Percentiles rank a stretch among this genome's conserved stretches.
Evolutionary conservation across 2,888 invertebrate genomes (phyloP).

Genomic region (Sarcophaga rosellei): DNA sequence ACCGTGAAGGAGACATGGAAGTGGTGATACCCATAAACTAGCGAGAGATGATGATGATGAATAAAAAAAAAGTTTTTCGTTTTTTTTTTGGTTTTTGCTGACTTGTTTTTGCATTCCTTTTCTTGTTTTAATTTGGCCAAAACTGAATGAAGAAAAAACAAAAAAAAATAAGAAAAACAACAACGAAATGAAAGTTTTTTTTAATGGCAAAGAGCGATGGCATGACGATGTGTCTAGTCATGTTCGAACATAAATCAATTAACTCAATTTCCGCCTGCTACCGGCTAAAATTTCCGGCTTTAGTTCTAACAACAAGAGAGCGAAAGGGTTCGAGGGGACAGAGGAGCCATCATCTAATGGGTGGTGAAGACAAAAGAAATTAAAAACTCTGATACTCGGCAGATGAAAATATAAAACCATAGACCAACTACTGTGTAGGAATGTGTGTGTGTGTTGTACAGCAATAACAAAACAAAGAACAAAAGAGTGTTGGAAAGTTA

Average conservation of each 20-base stretch:
- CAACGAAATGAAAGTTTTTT: conserved; percentile 9
- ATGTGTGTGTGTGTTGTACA: not conserved
- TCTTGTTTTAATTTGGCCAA: conserved; percentile 38
- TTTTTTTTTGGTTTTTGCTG: not conserved
- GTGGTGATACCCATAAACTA: not conserved
- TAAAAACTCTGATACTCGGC: conserved; percentile 6
- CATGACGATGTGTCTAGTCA: conserved; percentile 73
- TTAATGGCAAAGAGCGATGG: conserved; percentile 26
- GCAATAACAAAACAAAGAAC: not conserved
- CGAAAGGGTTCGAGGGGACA: not conserved
- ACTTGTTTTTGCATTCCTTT: conserved; percentile 2
- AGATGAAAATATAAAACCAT: conserved; percentile 36
- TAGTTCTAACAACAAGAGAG: not conserved
- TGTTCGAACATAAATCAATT: conserved; percentile 80
- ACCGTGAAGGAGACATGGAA: not conserved
- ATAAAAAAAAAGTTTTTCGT: conserved; percentile 28
- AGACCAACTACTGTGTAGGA: not conserved
- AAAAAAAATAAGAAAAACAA: not conserved
- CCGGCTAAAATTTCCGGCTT: conserved; percentile 70
- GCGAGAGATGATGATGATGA: not conserved
- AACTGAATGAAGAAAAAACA: conserved; percentile 13
- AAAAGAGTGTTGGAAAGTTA: conserved; percentile 55
- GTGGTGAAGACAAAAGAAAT: conserved; percentile 48
- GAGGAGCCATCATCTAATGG: not conserved
- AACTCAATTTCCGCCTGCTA: conserved; percentile 81